Conservation (phyloP, 1,140 invertebrate species). For the Matsumurasca onukii region DNA sequence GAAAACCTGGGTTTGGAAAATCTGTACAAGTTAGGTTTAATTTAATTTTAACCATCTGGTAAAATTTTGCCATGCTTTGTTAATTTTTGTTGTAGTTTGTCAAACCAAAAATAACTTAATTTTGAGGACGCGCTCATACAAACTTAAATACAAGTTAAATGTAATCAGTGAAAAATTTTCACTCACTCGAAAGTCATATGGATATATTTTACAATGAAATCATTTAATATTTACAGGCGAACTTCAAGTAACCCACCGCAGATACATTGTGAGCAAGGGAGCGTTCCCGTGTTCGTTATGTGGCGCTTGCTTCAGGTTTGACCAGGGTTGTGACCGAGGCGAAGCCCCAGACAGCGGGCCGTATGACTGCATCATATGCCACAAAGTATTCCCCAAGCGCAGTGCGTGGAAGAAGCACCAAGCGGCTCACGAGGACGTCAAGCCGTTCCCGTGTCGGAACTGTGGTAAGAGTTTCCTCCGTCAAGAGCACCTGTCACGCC, state of each 20-base stretch:
- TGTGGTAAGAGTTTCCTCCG: conserved; percentile 71
- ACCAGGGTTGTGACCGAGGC: conserved; percentile 40
- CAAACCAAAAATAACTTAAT: too few species aligned
- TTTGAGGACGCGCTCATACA: too few species aligned
- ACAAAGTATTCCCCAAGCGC: conserved; percentile 44
- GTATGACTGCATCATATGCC: conserved; percentile 42
- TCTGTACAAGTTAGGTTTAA: too few species aligned
- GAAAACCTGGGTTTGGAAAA: too few species aligned
- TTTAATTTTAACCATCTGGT: too few species aligned
- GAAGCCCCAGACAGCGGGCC: conserved; percentile 37
- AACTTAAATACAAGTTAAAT: too few species aligned
- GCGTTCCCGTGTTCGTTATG: conserved; percentile 45
- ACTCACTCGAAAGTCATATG: too few species aligned
- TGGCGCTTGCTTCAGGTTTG: conserved; percentile 42
- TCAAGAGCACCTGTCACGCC: conserved; percentile 66
- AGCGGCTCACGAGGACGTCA: conserved; percentile 47
- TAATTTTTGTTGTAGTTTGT: too few species aligned
- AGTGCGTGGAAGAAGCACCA: conserved; percentile 44
- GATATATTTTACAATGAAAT: too few species aligned
- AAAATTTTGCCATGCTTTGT: too few species aligned
- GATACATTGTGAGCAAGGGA: conserved; percentile 42
- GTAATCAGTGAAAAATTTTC: too few species aligned
- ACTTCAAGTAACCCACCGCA: conserved; percentile 37
- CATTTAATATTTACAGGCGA: conserved; percentile 23
- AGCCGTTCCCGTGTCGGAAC: conserved; percentile 56